phyloP scores from a whole-genome alignment of 2,888 invertebrate species.

The Diarsia mendica region DNA sequence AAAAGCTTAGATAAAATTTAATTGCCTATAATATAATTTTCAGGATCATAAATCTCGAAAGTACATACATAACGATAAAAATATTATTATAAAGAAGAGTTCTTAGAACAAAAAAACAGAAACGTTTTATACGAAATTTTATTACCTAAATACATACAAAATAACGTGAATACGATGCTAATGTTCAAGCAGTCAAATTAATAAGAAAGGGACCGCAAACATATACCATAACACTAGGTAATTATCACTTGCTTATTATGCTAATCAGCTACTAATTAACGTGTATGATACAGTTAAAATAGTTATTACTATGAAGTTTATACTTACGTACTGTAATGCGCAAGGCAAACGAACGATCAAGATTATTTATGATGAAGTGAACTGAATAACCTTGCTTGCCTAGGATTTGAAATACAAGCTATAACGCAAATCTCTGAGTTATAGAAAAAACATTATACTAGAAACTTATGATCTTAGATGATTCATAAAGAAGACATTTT shows the following conservation, averaged over 20 bases:
- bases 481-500: background rate
- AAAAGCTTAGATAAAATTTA: background rate
- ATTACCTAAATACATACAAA: slow-evolving; percentile 28
- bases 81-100: background rate
- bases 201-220: slow-evolving; percentile 25
- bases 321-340: slow-evolving; percentile 20
- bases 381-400: slow-evolving; percentile 39
- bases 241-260: slow-evolving; percentile 53
- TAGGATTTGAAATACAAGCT: slow-evolving; percentile 42
- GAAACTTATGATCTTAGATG: background rate
- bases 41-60: background rate
- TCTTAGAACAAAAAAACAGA: background rate
- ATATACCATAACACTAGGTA: slow-evolving; percentile 13
- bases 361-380: slow-evolving; percentile 42
- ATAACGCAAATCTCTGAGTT: slow-evolving; percentile 13
- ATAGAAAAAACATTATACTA: slow-evolving; percentile 26
- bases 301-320: slow-evolving; percentile 30
- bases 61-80: background rate
- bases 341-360: slow-evolving; percentile 26
- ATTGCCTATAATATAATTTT: background rate
- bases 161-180: slow-evolving; percentile 15
- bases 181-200: slow-evolving; percentile 35
- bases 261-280: slow-evolving; percentile 57
- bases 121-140: background rate
- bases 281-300: slow-evolving; percentile 27